Conservation (phyloP, 2,113 vertebrate species). For the Cephalophus harveyi region DNA sequence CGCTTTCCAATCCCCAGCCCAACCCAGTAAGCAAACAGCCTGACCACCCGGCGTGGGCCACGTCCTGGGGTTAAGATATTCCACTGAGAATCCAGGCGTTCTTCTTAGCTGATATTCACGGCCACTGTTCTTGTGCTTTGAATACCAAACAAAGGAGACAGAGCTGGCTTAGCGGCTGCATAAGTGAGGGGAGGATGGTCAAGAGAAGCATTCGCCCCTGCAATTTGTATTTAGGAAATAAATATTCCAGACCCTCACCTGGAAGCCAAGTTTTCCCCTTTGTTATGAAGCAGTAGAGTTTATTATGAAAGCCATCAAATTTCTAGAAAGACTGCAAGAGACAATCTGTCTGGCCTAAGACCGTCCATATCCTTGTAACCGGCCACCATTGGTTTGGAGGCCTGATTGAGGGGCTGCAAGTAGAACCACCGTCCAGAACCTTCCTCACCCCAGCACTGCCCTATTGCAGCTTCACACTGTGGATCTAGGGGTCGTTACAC, state of each 20-base stretch:
- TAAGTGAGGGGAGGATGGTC: neutral
- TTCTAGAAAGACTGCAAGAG: constrained; percentile 15
- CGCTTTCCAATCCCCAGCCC: neutral
- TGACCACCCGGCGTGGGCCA: constrained; percentile 34
- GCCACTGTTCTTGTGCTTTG: constrained; percentile 60
- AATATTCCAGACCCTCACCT: neutral
- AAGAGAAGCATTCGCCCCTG: neutral
- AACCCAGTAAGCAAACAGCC: constrained; percentile 36
- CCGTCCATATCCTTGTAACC: accelerated
- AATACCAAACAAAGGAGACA: constrained; percentile 63
- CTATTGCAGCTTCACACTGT: neutral
- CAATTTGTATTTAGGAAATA: constrained; percentile 7
- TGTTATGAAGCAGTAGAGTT: neutral
- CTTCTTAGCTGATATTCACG: constrained; percentile 62
- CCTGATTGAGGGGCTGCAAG: neutral
- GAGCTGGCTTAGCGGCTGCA: constrained; percentile 12
- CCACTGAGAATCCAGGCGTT: constrained; percentile 47
- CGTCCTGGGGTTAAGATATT: constrained; percentile 66
- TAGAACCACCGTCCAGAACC: accelerated
- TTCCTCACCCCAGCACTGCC: neutral
- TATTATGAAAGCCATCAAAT: neutral
- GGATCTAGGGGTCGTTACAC: neutral
- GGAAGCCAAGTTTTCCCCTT: neutral
- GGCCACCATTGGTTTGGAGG: neutral
- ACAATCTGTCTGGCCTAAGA: neutral